phyloP scores from a whole-genome alignment of 2,888 invertebrate genomes.

The Philhelius pedissequus region DNA sequence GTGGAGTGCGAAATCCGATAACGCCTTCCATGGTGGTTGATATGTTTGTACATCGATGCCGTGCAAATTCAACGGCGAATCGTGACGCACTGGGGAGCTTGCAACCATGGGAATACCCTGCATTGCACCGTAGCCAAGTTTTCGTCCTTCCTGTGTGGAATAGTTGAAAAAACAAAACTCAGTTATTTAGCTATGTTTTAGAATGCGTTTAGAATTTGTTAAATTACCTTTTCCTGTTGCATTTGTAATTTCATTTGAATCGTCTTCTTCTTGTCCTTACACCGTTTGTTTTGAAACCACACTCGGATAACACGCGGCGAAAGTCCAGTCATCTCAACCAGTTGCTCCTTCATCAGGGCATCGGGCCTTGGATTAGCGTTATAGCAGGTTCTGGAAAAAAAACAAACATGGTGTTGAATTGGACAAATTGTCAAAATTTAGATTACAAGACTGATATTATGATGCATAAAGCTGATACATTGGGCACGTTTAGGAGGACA shows the following conservation, averaged over 20 bases:
- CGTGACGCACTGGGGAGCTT: conserved; percentile 94
- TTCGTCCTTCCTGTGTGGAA: conserved; percentile 92
- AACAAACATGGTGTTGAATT: background rate
- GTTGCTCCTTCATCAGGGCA: conserved; percentile 99
- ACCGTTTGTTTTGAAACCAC: conserved; percentile 99
- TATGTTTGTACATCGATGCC: conserved; percentile 93
- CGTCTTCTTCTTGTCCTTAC: conserved; percentile 98
- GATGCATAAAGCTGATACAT: too few species aligned
- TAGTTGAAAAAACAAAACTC: conserved; percentile 73
- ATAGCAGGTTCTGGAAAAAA: conserved; percentile 89
- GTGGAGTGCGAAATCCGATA: conserved; percentile 96
- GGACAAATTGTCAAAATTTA: too few species aligned
- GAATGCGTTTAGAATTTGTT: background rate
- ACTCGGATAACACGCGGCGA: conserved; percentile 98
- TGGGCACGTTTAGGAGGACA: too few species aligned
- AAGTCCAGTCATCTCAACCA: conserved; percentile 98
- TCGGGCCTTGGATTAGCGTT: conserved; percentile 98
- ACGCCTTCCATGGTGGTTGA: conserved; percentile 98
- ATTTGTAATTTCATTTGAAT: conserved; percentile 98
- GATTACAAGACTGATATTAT: too few species aligned
- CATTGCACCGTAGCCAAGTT: conserved; percentile 95
- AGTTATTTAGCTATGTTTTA: background rate
- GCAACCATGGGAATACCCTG: conserved; percentile 99
- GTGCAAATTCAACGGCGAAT: conserved; percentile 91
- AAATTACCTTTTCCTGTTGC: conserved; percentile 95